A percentile compares a stretch with the other conserved stretches of the same genome.
Conservation (phyloP, 1,140 invertebrate species). For the Orchesella cincta region DNA sequence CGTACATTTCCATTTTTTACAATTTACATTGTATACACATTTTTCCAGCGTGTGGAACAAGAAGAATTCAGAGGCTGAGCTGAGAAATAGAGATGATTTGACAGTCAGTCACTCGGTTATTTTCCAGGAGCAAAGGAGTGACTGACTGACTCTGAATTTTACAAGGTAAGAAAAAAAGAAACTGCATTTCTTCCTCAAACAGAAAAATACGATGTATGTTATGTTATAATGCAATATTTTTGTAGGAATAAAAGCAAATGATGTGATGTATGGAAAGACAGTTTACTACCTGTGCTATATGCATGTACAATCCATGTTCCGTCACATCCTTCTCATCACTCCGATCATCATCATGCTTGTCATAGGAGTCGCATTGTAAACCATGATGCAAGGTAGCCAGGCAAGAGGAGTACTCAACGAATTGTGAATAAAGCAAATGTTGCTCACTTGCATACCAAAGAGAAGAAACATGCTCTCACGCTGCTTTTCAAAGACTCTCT, state of each 20-base stretch:
- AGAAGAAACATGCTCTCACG: not conserved
- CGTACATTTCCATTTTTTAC: not conserved
- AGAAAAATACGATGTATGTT: not conserved
- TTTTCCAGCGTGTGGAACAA: not conserved
- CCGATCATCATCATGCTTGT: not conserved
- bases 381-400: constrained; percentile 13
- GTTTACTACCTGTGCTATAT: no score
- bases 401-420: constrained; percentile 8
- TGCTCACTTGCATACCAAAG: constrained; percentile 28
- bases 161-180: not conserved
- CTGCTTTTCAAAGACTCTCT: constrained; percentile 21
- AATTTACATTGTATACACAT: not conserved
- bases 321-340: constrained; percentile 2
- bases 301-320: not conserved
- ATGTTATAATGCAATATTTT: not conserved
- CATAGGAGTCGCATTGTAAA: not conserved
- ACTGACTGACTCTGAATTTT: not conserved
- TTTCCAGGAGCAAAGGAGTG: not conserved
- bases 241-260: not conserved
- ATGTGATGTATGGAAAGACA: no score
- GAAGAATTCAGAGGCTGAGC: not conserved
- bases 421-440: constrained; percentile 23
- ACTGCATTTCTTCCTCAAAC: not conserved
- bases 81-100: constrained; percentile 19
- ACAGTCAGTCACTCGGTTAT: constrained; percentile 13